phyloP scores from a whole-genome alignment of 2,113 vertebrate species.

The Cranoglanis bouderius region DNA sequence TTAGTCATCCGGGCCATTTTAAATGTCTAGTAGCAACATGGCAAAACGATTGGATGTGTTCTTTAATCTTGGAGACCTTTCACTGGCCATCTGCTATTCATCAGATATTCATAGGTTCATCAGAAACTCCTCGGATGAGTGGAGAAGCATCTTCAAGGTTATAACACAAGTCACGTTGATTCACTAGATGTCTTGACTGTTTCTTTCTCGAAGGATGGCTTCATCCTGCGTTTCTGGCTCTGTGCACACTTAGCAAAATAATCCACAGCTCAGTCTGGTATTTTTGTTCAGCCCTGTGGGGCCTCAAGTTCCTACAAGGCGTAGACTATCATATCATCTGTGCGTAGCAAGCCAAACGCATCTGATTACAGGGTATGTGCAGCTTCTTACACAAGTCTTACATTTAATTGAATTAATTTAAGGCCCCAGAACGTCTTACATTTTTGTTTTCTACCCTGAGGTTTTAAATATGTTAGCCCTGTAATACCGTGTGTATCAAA shows the following conservation, averaged over 20 bases:
- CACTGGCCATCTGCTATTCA: slow-evolving; percentile 21
- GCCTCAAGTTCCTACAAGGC: slow-evolving; percentile 26
- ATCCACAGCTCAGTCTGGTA: slow-evolving; percentile 13
- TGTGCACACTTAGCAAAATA: slow-evolving; percentile 12
- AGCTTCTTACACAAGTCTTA: slow-evolving; percentile 24
- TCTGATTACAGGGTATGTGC: slow-evolving; percentile 28
- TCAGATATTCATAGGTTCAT: slow-evolving; percentile 33
- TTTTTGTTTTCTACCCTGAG: slow-evolving; percentile 13
- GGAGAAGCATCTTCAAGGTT: slow-evolving; percentile 28
- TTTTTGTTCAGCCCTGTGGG: slow-evolving; percentile 29
- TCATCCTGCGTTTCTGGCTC: background rate
- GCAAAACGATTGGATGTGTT: background rate
- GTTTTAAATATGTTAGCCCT: slow-evolving; percentile 16
- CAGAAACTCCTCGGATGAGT: slow-evolving; percentile 26
- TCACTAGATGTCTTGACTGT: background rate
- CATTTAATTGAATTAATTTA: slow-evolving; percentile 34
- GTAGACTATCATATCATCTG: slow-evolving; percentile 29
- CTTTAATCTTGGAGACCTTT: slow-evolving; percentile 26
- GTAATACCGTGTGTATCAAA: background rate
- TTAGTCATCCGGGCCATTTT: slow-evolving; percentile 20
- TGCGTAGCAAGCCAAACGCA: background rate
- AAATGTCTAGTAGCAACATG: slow-evolving; percentile 20
- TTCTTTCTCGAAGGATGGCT: slow-evolving; percentile 13
- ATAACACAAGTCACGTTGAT: slow-evolving; percentile 1
- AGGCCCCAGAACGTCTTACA: slow-evolving; percentile 21